phyloP scores from a whole-genome alignment of 2,113 vertebrate genomes.

The Cisticola juncidis region DNA sequence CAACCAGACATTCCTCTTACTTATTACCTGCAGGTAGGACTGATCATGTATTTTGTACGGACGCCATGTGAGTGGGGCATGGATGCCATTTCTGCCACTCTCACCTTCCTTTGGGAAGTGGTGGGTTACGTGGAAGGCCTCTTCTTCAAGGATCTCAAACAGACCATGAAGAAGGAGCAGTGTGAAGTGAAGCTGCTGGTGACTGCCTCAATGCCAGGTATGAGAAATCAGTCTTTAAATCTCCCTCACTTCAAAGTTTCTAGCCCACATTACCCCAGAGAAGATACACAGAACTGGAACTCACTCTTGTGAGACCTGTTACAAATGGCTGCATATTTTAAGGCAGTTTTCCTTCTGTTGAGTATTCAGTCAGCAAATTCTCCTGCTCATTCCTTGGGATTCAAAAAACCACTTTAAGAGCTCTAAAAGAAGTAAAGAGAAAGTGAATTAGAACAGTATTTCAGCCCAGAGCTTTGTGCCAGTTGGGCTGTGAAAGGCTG shows the following conservation, averaged over 20 bases:
- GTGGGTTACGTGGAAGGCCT: conserved; percentile 97
- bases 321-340: neutral
- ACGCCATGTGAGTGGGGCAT: conserved; percentile 98
- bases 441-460: neutral
- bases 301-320: neutral
- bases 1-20: neutral
- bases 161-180: conserved; percentile 99
- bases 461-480: neutral
- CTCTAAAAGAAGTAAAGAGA: neutral
- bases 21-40: conserved; percentile 81
- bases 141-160: conserved; percentile 98
- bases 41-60: conserved; percentile 98
- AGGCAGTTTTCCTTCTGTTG: neutral
- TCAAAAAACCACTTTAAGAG: neutral
- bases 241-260: neutral
- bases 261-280: neutral
- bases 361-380: neutral
- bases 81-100: conserved; percentile 97
- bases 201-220: conserved; percentile 98
- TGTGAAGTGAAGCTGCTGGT: conserved; percentile 97
- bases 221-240: neutral
- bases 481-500: conserved; percentile 7
- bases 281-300: neutral
- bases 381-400: neutral
- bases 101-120: conserved; percentile 98